These are phyloP conservation scores for Fregata magnificens DNA, from an alignment of 2,113 vertebrate species.

Conservation along the genomic window DNA sequence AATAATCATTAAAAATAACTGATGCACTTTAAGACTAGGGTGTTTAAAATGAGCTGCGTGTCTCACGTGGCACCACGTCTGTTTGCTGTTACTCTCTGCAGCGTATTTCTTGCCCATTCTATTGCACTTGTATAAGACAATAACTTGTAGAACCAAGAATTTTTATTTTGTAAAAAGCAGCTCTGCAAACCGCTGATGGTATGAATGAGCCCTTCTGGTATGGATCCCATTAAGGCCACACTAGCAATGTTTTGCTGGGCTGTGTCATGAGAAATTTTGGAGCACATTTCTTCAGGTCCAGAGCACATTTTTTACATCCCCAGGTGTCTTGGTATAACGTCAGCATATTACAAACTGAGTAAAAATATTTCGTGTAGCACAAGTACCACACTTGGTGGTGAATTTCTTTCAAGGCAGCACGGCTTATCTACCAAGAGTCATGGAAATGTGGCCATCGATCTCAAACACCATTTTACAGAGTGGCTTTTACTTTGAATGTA, in stretches of 20 bases:
- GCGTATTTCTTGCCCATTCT: background rate
- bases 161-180: constrained; percentile 23
- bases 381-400: background rate
- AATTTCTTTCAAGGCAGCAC: background rate
- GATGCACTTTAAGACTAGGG: background rate
- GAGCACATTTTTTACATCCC: background rate
- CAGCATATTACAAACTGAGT: background rate
- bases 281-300: background rate
- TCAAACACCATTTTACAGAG: background rate
- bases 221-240: constrained; percentile 12
- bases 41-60: background rate
- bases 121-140: constrained; percentile 26
- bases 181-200: background rate
- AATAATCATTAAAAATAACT: background rate
- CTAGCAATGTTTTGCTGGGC: background rate
- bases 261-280: background rate
- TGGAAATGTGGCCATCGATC: background rate
- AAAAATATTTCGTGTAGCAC: background rate
- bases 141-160: constrained; percentile 26
- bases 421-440: background rate
- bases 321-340: background rate
- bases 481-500: background rate
- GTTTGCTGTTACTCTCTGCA: constrained; percentile 29
- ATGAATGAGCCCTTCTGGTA: background rate
- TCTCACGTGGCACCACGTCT: background rate